Percentiles rank a stretch among this genome's conserved stretches.
Evolutionary conservation across 1,140 invertebrate genomes (phyloP).

Genomic region (Oncopeltus fasciatus): DNA sequence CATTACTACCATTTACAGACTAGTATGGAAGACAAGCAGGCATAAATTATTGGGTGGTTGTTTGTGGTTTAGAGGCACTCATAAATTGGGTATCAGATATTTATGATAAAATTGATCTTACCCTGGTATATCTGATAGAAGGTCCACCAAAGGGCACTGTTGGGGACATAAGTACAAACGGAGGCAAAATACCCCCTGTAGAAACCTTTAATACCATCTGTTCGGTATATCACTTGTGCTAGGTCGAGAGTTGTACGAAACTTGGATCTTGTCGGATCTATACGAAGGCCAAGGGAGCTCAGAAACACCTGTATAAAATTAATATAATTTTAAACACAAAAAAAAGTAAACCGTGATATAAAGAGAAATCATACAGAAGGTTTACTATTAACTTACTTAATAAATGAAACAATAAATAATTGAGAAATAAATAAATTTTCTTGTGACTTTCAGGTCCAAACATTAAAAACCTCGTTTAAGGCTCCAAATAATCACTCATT

Average conservation of each 20-base stretch:
- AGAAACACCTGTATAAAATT: slow-evolving; percentile 40
- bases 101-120: no score
- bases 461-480: no score
- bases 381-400: not conserved
- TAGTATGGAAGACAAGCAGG: no score
- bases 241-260: slow-evolving; percentile 53
- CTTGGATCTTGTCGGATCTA: slow-evolving; percentile 41
- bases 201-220: slow-evolving; percentile 74
- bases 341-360: not conserved
- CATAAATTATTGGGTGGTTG: no score
- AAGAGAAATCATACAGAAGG: not conserved
- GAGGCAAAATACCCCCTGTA: slow-evolving; percentile 88
- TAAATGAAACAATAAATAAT: not conserved
- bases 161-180: slow-evolving; percentile 82
- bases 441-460: no score
- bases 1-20: no score
- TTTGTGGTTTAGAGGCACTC: no score
- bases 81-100: no score
- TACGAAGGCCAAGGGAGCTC: slow-evolving; percentile 50
- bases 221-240: slow-evolving; percentile 53
- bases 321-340: no score
- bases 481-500: no score
- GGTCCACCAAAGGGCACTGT: slow-evolving; percentile 91
- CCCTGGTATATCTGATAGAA: slow-evolving; percentile 91
- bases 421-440: no score